Percentiles rank a stretch among this genome's conserved stretches.
Evolutionary conservation across 2,113 vertebrate genomes (phyloP).

Genomic region (Fulmarus glacialis): DNA sequence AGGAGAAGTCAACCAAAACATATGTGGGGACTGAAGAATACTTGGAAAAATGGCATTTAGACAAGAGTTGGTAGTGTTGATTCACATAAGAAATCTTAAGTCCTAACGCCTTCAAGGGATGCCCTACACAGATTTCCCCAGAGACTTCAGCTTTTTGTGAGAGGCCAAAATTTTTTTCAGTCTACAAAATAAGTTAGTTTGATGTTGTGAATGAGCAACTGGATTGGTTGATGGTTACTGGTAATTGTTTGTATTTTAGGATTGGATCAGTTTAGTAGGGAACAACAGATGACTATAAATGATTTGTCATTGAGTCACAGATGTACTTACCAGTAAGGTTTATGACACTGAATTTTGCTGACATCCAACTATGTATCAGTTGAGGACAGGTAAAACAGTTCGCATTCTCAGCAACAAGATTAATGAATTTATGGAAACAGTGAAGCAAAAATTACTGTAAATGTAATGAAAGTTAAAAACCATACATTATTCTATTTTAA

Average conservation of each 20-base stretch:
- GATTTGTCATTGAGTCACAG: neutral
- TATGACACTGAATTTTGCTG: neutral
- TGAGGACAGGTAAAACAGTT: neutral
- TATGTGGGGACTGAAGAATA: neutral
- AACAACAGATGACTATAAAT: neutral
- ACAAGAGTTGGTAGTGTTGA: neutral
- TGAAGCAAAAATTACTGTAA: neutral
- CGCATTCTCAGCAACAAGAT: neutral
- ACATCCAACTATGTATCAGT: neutral
- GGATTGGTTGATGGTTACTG: neutral
- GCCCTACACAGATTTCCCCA: neutral
- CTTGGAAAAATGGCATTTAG: neutral
- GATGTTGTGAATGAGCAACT: neutral
- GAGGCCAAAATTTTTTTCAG: neutral
- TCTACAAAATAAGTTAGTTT: neutral
- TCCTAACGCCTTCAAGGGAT: neutral
- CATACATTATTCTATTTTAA: neutral
- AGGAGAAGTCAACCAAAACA: neutral
- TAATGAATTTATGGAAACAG: neutral
- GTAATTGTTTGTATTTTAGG: neutral
- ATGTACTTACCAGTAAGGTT: neutral
- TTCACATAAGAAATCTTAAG: neutral
- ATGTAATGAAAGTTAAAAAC: neutral
- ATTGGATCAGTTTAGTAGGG: neutral
- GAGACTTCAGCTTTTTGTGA: neutral